A percentile compares a stretch with the other conserved stretches of the same genome.
These are phyloP conservation scores for Naja naja DNA, from an alignment of 2,113 vertebrate species.

Conservation along the genomic window DNA sequence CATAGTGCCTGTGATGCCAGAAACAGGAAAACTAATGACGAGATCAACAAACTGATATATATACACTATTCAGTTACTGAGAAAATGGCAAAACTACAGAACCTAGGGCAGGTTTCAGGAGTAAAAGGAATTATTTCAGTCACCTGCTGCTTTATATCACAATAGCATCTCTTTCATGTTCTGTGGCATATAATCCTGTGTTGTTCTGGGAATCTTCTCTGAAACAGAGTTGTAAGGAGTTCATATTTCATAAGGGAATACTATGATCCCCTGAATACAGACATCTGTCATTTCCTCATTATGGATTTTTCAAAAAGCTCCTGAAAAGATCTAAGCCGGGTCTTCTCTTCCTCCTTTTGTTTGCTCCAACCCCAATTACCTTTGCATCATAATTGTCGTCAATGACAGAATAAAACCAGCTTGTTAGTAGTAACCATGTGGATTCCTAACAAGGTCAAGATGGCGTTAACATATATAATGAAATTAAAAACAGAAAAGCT, in stretches of 20 bases:
- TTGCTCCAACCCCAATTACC: conserved; percentile 64
- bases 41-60: background rate
- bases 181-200: conserved; percentile 73
- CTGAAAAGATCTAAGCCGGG: conserved; percentile 84
- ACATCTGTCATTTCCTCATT: conserved; percentile 89
- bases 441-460: conserved; percentile 33
- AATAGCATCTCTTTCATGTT: conserved; percentile 73
- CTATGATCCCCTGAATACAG: conserved; percentile 71
- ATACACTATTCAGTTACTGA: conserved; percentile 18
- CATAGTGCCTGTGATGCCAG: background rate
- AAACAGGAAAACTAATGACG: background rate
- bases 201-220: conserved; percentile 83
- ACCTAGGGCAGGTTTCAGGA: conserved; percentile 32
- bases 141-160: conserved; percentile 75
- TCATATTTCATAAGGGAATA: conserved; percentile 77
- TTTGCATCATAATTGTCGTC: conserved; percentile 65
- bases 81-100: conserved; percentile 23
- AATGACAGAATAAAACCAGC: conserved; percentile 61
- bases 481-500: conserved; percentile 37
- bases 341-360: conserved; percentile 75
- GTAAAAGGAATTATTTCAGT: conserved; percentile 60
- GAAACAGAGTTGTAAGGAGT: conserved; percentile 69
- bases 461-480: conserved; percentile 21
- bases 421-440: conserved; percentile 18
- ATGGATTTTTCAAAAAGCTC: conserved; percentile 83